Evolutionary conservation across 2,888 invertebrate species (phyloP).

Genomic region (Buathra laborator): DNA sequence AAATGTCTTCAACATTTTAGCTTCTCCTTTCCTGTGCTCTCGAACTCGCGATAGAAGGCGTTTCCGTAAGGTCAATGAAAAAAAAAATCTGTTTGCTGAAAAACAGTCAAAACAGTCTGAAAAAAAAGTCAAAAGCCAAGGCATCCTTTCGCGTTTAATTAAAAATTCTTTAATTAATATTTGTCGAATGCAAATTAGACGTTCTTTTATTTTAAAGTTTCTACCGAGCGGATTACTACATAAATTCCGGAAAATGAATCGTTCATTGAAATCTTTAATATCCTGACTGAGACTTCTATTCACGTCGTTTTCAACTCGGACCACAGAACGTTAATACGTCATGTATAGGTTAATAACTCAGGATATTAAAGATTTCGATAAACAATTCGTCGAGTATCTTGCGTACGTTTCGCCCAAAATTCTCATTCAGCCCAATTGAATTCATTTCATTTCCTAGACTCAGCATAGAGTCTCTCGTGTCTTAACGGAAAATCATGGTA

Average conservation of each 20-base stretch:
- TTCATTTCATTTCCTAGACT: neutral
- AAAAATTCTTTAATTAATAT: slow-evolving; percentile 59
- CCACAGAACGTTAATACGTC: neutral
- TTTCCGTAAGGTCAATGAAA: neutral
- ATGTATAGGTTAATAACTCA: too few relatives aligned
- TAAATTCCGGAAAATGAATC: slow-evolving; percentile 11
- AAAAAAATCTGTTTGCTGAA: neutral
- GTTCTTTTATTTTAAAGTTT: slow-evolving; percentile 3
- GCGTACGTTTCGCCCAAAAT: neutral
- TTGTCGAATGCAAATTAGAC: slow-evolving; percentile 55
- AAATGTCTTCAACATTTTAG: too few relatives aligned
- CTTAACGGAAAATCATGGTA: neutral
- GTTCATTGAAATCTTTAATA: slow-evolving; percentile 1
- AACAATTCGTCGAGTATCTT: neutral
- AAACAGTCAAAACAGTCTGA: neutral
- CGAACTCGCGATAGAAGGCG: neutral
- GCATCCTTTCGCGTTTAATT: slow-evolving; percentile 42
- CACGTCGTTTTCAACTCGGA: neutral
- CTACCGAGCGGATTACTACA: neutral
- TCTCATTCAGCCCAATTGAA: slow-evolving; percentile 3
- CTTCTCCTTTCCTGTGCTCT: neutral
- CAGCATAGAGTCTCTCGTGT: neutral
- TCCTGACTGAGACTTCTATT: neutral
- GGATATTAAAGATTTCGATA: too few relatives aligned
- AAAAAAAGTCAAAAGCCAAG: neutral